Evolutionary conservation across 2,113 vertebrate genomes (phyloP).

Genomic region (Stegastes partitus): DNA sequence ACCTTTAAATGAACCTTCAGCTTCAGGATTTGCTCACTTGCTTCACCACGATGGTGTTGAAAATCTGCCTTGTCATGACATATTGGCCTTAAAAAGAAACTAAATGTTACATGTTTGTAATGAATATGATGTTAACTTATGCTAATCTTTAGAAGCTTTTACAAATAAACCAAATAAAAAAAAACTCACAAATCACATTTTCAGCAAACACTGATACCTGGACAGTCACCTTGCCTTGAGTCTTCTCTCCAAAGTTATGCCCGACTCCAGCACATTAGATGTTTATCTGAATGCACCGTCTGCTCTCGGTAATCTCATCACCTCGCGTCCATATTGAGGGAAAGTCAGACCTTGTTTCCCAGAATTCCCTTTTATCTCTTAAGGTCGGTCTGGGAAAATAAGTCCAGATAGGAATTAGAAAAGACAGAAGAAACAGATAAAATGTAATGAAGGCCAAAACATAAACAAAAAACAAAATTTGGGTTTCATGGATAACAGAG

Average conservation of each 20-base stretch:
- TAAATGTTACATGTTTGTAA: background rate
- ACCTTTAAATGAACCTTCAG: no score
- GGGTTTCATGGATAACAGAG: background rate
- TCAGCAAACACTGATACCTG: background rate
- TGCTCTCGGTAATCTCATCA: constrained; percentile 67
- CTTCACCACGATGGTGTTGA: no score
- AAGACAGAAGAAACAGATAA: constrained; percentile 33
- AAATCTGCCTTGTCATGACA: no score
- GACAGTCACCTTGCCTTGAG: constrained; percentile 31
- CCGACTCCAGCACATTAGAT: constrained; percentile 35
- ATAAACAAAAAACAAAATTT: background rate
- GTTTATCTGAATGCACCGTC: constrained; percentile 46
- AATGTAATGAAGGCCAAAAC: background rate
- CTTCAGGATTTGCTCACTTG: no score
- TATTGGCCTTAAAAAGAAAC: no score
- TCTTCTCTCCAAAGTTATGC: constrained; percentile 33
- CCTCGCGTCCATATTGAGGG: constrained; percentile 29
- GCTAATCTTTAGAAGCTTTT: background rate
- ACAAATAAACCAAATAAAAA: background rate
- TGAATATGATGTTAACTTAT: background rate
- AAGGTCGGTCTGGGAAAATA: constrained; percentile 39
- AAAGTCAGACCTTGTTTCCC: constrained; percentile 61
- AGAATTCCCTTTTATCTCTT: constrained; percentile 65
- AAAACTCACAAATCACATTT: background rate
- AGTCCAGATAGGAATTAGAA: constrained; percentile 13